Evolutionary conservation across 2,888 invertebrate species (phyloP).

Genomic region (Tenthredo distinguenda): DNA sequence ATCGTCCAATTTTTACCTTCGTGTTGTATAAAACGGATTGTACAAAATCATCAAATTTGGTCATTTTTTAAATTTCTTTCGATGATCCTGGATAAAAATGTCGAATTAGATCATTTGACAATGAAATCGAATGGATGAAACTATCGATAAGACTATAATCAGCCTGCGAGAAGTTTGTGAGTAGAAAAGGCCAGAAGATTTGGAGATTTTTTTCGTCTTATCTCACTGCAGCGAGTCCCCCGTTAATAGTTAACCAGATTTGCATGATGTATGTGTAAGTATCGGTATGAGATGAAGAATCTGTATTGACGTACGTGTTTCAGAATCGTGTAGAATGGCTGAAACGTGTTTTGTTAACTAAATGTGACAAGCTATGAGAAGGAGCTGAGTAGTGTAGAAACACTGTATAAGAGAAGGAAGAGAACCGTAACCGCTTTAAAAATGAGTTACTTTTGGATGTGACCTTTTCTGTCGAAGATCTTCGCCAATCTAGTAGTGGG

Average conservation of each 20-base stretch:
- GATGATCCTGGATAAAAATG: background rate
- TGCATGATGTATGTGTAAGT: background rate
- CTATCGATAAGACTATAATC: background rate
- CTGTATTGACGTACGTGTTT: background rate
- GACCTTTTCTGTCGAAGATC: conserved; percentile 19
- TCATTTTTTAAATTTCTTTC: background rate
- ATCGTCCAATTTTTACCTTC: background rate
- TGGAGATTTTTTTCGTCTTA: background rate
- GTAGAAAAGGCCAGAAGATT: background rate
- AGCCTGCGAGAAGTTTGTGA: background rate
- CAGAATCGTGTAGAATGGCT: background rate
- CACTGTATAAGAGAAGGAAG: background rate
- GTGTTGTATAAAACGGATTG: background rate
- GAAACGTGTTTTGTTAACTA: conserved; percentile 20
- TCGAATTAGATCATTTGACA: background rate
- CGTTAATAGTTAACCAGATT: background rate
- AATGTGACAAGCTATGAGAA: background rate
- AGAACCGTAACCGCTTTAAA: background rate
- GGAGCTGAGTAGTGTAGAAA: background rate
- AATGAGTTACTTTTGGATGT: conserved; percentile 1
- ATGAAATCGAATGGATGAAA: background rate
- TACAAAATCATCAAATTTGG: background rate
- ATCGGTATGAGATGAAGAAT: background rate
- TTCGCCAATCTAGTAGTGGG: background rate
- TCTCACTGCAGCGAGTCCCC: background rate